Evolutionary conservation across 2,888 invertebrate genomes (phyloP).

Genomic region (Catocala nupta): DNA sequence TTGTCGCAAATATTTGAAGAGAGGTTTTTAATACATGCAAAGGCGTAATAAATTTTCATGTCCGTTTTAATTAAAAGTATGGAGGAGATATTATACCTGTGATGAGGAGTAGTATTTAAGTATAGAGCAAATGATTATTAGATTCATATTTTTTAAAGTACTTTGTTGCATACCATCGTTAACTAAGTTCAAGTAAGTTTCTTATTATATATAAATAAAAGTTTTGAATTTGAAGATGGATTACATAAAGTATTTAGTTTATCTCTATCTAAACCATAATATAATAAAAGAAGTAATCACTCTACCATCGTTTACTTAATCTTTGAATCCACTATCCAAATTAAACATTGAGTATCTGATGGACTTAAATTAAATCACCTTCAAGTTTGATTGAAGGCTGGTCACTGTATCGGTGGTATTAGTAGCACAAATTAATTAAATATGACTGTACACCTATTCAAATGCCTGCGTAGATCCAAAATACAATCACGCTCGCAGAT

Average conservation of each 20-base stretch:
- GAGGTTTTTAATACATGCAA: not conserved
- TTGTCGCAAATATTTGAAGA: not conserved
- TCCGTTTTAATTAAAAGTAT: not conserved
- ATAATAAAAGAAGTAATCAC: not conserved
- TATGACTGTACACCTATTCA: slow-evolving; percentile 45
- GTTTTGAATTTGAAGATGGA: too few species aligned
- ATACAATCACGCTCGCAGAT: slow-evolving; percentile 44
- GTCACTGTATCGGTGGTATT: slow-evolving; percentile 64
- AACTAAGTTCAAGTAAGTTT: too few species aligned
- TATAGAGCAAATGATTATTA: too few species aligned
- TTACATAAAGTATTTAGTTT: too few species aligned
- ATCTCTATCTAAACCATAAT: not conserved
- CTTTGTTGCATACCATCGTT: too few species aligned
- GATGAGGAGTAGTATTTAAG: not conserved
- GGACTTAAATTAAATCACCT: slow-evolving; percentile 70
- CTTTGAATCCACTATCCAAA: slow-evolving; percentile 54
- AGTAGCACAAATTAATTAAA: slow-evolving; percentile 73
- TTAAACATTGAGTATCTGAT: slow-evolving; percentile 65
- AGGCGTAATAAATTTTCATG: not conserved
- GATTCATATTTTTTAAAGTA: too few species aligned
- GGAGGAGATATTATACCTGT: not conserved
- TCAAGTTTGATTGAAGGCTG: slow-evolving; percentile 71
- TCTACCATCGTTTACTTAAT: slow-evolving; percentile 18
- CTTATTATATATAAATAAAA: too few species aligned
- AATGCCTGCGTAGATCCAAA: slow-evolving; percentile 38